phyloP scores from a whole-genome alignment of 2,888 invertebrate genomes.

The Scotopteryx bipunctaria region DNA sequence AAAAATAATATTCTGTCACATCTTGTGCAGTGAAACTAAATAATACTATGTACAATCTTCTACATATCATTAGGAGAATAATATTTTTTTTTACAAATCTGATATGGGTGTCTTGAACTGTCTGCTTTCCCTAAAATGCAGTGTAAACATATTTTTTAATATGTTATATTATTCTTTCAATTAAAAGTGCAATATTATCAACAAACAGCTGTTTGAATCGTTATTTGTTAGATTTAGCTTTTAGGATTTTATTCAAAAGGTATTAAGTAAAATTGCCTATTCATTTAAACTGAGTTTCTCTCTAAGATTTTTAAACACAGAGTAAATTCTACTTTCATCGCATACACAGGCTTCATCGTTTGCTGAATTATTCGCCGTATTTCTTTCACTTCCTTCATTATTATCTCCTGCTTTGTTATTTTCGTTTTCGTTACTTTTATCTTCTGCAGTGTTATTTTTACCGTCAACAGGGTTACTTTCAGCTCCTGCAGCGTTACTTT shows the following conservation, averaged over 20 bases:
- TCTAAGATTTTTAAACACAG: constrained; percentile 60
- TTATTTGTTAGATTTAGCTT: too few relatives aligned
- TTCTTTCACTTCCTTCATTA: constrained; percentile 28
- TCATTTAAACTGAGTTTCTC: constrained; percentile 61
- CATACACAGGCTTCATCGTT: constrained; percentile 52
- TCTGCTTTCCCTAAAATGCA: not conserved
- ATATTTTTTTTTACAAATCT: not conserved
- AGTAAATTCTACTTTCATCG: constrained; percentile 66
- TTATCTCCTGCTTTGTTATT: too few relatives aligned
- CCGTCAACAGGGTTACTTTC: too few relatives aligned
- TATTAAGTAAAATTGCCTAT: not conserved
- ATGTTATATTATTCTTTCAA: too few relatives aligned
- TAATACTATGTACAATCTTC: too few relatives aligned
- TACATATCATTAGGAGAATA: too few relatives aligned
- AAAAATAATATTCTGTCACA: too few relatives aligned
- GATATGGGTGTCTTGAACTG: not conserved
- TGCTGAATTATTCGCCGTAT: constrained; percentile 23
- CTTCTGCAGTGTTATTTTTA: constrained; percentile 2
- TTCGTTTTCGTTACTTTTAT: not conserved
- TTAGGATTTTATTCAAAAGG: too few relatives aligned
- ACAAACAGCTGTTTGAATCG: too few relatives aligned
- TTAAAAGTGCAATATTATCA: too few relatives aligned
- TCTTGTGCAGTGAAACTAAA: too few relatives aligned
- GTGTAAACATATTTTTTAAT: too few relatives aligned
- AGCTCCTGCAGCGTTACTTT: constrained; percentile 11